Conservation (phyloP, 2,113 vertebrate species). For the Phalacrocorax aristotelis region DNA sequence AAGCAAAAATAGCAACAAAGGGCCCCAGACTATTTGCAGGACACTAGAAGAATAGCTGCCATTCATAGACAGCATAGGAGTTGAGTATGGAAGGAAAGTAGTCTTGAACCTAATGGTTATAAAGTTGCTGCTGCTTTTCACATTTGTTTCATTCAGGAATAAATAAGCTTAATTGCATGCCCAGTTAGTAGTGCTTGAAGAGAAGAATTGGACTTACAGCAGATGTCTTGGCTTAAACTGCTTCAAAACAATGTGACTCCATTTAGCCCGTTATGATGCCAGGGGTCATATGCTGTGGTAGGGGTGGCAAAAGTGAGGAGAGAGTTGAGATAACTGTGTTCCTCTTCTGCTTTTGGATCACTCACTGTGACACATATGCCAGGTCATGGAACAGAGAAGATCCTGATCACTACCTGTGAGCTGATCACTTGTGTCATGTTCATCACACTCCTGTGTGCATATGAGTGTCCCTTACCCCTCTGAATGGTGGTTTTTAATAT, state of each 20-base stretch:
- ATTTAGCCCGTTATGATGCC: background rate
- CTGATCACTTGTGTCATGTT: background rate
- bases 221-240: background rate
- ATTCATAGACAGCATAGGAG: background rate
- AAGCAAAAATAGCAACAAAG: background rate
- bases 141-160: background rate
- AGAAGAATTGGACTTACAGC: background rate
- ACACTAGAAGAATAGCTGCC: background rate
- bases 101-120: background rate
- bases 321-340: background rate
- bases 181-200: background rate
- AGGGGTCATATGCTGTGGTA: background rate
- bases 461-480: background rate
- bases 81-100: background rate
- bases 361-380: background rate
- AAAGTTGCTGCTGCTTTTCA: background rate
- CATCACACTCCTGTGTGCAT: background rate
- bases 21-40: background rate
- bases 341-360: background rate
- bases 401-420: background rate
- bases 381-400: background rate
- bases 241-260: background rate
- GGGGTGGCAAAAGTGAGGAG: background rate
- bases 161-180: background rate
- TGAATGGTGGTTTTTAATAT: background rate